Evolutionary conservation across 2,888 invertebrate species (phyloP).

Genomic region (Aporophyla lueneburgensis): DNA sequence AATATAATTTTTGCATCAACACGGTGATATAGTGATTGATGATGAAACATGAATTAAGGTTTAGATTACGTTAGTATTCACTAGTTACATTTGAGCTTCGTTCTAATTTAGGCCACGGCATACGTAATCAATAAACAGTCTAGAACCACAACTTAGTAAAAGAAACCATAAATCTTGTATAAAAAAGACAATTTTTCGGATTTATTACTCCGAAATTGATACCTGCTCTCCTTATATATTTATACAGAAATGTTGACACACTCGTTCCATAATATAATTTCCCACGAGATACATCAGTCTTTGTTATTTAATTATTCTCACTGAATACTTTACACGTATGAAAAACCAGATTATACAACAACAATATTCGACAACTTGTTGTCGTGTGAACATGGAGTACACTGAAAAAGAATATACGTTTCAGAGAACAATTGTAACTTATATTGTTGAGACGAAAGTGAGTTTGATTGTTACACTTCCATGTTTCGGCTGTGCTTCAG

Average conservation of each 20-base stretch:
- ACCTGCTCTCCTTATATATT: constrained; percentile 8
- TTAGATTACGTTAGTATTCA: neutral
- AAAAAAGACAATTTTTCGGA: neutral
- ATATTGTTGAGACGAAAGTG: neutral
- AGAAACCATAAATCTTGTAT: neutral
- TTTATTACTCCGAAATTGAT: constrained; percentile 12
- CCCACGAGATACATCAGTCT: constrained; percentile 28
- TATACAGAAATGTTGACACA: constrained; percentile 25
- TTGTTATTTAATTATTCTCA: constrained; percentile 33
- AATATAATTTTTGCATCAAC: neutral
- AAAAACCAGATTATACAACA: constrained; percentile 20
- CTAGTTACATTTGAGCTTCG: neutral
- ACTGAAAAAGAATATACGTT: constrained; percentile 13
- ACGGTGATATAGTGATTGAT: neutral
- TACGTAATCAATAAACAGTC: neutral
- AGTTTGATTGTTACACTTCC: constrained; percentile 4
- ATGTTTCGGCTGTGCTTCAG: neutral
- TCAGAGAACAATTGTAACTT: neutral
- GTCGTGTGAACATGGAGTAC: constrained; percentile 4
- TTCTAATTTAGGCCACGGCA: neutral
- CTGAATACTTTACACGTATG: constrained; percentile 8
- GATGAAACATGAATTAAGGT: neutral
- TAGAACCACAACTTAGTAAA: neutral
- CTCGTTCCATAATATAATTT: constrained; percentile 38
- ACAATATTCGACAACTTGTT: constrained; percentile 23